Evolutionary conservation across 2,113 vertebrate species (phyloP).

Genomic region (Dissostichus mawsoni): DNA sequence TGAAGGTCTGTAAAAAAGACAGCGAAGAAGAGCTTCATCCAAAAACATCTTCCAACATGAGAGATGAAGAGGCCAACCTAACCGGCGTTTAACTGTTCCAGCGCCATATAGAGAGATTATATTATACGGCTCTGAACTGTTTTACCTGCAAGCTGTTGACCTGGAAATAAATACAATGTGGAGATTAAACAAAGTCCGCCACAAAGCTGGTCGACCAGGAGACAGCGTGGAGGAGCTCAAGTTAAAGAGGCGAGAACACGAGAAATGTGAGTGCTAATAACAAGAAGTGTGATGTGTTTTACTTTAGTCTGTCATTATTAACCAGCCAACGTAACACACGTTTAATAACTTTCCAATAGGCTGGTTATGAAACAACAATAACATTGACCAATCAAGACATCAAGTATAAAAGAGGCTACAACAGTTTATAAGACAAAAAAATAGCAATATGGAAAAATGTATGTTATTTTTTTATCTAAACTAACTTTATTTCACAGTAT

Average conservation of each 20-base stretch:
- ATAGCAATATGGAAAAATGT: neutral
- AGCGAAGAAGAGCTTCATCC: conserved; percentile 19
- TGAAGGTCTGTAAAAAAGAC: accelerated
- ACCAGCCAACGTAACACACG: neutral
- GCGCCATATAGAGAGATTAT: too few relatives aligned
- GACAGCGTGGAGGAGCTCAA: conserved; percentile 71
- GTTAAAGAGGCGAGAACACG: conserved; percentile 78
- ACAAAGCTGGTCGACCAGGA: conserved; percentile 69
- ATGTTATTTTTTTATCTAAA: too few relatives aligned
- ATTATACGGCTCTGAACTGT: too few relatives aligned
- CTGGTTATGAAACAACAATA: neutral
- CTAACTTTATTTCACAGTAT: neutral
- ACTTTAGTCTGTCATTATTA: too few relatives aligned
- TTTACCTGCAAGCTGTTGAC: neutral
- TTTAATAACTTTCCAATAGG: neutral
- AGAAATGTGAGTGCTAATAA: conserved; percentile 70
- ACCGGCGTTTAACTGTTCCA: too few relatives aligned
- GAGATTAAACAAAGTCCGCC: conserved; percentile 76
- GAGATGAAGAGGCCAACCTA: neutral
- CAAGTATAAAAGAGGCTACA: neutral
- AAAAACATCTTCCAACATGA: neutral
- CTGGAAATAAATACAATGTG: conserved; percentile 69
- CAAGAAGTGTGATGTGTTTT: too few relatives aligned
- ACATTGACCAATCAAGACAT: neutral
- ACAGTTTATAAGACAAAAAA: neutral